These are phyloP conservation scores for Eurosta solidaginis DNA, from an alignment of 1,140 invertebrate species.

Conservation along the genomic window DNA sequence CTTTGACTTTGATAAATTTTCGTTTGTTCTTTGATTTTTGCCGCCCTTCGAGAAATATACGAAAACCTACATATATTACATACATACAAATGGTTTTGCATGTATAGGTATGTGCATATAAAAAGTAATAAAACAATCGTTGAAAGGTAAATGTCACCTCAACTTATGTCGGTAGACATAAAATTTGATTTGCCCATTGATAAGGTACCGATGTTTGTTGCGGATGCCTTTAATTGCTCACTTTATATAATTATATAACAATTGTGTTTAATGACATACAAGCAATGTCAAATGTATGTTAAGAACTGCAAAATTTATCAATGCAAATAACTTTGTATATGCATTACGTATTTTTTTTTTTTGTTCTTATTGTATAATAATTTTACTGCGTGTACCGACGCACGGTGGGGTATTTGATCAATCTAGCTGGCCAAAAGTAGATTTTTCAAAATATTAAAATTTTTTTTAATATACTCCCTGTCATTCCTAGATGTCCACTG, in stretches of 20 bases:
- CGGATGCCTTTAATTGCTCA: background rate
- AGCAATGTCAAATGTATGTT: too few relatives aligned
- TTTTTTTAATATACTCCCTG: too few relatives aligned
- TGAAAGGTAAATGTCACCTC: background rate
- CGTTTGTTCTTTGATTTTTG: background rate
- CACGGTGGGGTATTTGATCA: too few relatives aligned
- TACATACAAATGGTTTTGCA: background rate
- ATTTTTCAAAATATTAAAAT: too few relatives aligned
- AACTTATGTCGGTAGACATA: conserved; percentile 13
- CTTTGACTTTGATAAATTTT: conserved; percentile 24
- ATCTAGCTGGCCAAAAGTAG: too few relatives aligned
- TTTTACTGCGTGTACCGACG: too few relatives aligned
- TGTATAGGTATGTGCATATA: background rate
- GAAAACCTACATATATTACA: background rate
- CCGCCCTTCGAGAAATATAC: background rate
- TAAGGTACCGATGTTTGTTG: conserved; percentile 13
- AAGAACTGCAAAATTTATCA: too few relatives aligned
- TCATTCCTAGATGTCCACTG: too few relatives aligned
- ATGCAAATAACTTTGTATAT: too few relatives aligned
- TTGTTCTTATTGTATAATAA: too few relatives aligned
- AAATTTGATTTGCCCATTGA: conserved; percentile 27
- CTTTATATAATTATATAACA: background rate
- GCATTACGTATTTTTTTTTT: too few relatives aligned
- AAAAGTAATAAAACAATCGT: background rate
- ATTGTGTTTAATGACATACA: background rate